These are phyloP conservation scores for chimpanzee (Pan troglodytes) DNA, from an alignment of 2,113 vertebrate genomes.

Conservation along the genomic window NHGRI_mPanTro3-v2.1_pri NC_072408.2:56248001-56248500, in stretches of 20 bases:
- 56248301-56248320: slow-evolving; percentile 47
- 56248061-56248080: slow-evolving; percentile 52
- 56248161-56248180: slow-evolving; percentile 70
- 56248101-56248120: slow-evolving; percentile 18
- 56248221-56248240: neutral
- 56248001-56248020: slow-evolving; percentile 70
- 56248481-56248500: slow-evolving; percentile 90
- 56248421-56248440: slow-evolving; percentile 88
- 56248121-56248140: slow-evolving; percentile 53
- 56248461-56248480: slow-evolving; percentile 89
- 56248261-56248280: slow-evolving; percentile 45
- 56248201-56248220: neutral
- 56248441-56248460: slow-evolving; percentile 85
- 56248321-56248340: slow-evolving; percentile 51
- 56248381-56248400: slow-evolving; percentile 81
- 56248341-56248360: slow-evolving; percentile 27
- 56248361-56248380: slow-evolving; percentile 37
- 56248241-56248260: slow-evolving; percentile 16
- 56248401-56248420: slow-evolving; percentile 91
- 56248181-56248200: neutral
- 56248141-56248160: slow-evolving; percentile 70
- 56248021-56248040: slow-evolving; percentile 70
- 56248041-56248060: slow-evolving; percentile 60
- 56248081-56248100: slow-evolving; percentile 45
- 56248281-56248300: slow-evolving; percentile 43